A percentile compares a stretch with the other conserved stretches of the same genome.
These are phyloP conservation scores for Paedocypris sp. DNA, from an alignment of 2,113 vertebrate genomes.

Conservation along the genomic window DNA sequence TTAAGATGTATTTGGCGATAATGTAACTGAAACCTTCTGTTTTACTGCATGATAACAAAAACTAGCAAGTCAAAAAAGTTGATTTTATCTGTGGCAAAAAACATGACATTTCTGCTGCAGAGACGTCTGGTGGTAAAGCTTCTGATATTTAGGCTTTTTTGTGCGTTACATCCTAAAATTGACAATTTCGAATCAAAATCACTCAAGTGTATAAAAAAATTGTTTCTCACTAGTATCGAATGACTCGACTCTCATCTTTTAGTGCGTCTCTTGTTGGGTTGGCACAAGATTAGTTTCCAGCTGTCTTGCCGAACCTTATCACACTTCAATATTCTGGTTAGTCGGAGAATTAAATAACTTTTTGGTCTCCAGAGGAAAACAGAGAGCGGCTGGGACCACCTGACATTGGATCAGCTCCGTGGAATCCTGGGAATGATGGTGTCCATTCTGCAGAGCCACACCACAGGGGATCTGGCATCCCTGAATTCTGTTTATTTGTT, in stretches of 20 bases:
- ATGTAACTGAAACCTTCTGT: too few relatives aligned
- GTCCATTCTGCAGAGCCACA: conserved; percentile 40
- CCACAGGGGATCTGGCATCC: conserved; percentile 54
- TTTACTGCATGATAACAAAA: too few relatives aligned
- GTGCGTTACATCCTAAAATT: too few relatives aligned
- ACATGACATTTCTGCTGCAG: too few relatives aligned
- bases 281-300: conserved; percentile 53
- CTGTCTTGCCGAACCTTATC: conserved; percentile 49
- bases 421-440: conserved; percentile 65
- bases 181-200: too few relatives aligned
- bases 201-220: too few relatives aligned
- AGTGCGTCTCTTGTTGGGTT: conserved; percentile 38
- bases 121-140: too few relatives aligned
- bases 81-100: too few relatives aligned
- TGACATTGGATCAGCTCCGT: conserved; percentile 50
- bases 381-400: conserved; percentile 43
- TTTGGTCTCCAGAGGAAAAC: conserved; percentile 39
- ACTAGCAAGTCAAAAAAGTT: too few relatives aligned
- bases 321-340: conserved; percentile 45
- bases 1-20: too few relatives aligned
- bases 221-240: conserved; percentile 55
- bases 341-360: conserved; percentile 49
- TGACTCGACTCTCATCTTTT: conserved; percentile 38
- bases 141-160: too few relatives aligned
- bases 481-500: conserved; percentile 94